Base-by-base conservation (phyloP, 2,113 vertebrate species). In the Phasianus colchicus region DNA sequence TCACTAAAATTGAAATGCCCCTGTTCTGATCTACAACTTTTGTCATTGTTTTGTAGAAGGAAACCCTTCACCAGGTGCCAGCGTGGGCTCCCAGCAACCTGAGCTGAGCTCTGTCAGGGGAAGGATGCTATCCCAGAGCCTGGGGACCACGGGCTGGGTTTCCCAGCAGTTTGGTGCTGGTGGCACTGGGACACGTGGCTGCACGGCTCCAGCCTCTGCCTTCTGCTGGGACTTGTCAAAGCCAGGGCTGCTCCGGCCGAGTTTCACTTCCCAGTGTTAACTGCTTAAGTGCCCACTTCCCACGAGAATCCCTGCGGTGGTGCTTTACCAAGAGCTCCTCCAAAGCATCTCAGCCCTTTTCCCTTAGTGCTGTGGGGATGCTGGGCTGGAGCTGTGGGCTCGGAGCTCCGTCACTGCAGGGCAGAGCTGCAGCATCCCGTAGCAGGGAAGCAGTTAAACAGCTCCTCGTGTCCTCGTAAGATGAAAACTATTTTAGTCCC, bases 401-500 rank as follows among this genome's bases (percentile, higher is more conserved):
- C 10, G 4, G 32, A 20, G 55, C 55, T 58, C 55, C 32, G 6
- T 7, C 30, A 2, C 29, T 30, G 55, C 17, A 6, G 30, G 55
- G 55, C 55, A n/a, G 55, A 58, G 55, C 55, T 13, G 30, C 3
- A 5, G 43, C 5, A 5, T 32, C 21, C 21, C 0, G 2, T 0
- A 43, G 93, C 72, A 3, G 75, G 21, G 60, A 82, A 82, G 76
- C 21, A 5, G 91, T 90, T 93, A 93, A 91, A 74, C 48, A 10
- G 61, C 88, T 88, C 71, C n/a, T 42, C 48, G 75, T 81, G 88
- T 81, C 91, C 80, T 88, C 11, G 3, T 84, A 55, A 74, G 93
- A 90, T 61, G 87, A 61, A 88, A 82, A 85, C 91, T 91, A 84
- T 80, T 85, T 90, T 81, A 24, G 88, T 82, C 84, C 72, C 60